These are phyloP conservation scores for Agrotis clavis DNA, from an alignment of 2,888 invertebrate genomes.

Conservation along the genomic window DNA sequence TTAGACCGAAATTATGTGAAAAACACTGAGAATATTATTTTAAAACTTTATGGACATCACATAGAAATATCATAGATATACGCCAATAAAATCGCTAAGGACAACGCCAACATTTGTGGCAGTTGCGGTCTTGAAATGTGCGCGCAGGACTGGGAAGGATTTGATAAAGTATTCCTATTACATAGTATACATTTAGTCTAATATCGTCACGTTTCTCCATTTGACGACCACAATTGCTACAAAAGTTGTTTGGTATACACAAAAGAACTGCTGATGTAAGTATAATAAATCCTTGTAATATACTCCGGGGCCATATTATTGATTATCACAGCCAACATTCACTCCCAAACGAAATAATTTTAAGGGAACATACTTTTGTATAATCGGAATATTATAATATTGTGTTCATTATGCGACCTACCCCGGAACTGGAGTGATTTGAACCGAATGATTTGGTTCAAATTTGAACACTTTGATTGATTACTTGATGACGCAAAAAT, in stretches of 20 bases:
- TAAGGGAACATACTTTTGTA: slow-evolving; percentile 15
- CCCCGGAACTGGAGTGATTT: too few relatives aligned
- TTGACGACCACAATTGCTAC: not conserved
- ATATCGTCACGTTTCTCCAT: slow-evolving; percentile 17
- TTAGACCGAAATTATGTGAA: slow-evolving; percentile 39
- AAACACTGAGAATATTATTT: not conserved
- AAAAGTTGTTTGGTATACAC: slow-evolving; percentile 13
- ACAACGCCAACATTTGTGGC: not conserved
- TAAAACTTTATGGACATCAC: slow-evolving; percentile 15
- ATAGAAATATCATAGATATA: not conserved
- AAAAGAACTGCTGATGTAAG: slow-evolving; percentile 19
- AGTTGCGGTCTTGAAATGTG: not conserved
- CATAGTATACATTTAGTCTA: not conserved
- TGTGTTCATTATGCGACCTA: not conserved
- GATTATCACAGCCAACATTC: slow-evolving; percentile 73
- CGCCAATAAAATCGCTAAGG: not conserved
- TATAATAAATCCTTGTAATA: slow-evolving; percentile 58
- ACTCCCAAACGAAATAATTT: slow-evolving; percentile 63
- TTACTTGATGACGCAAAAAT: not conserved
- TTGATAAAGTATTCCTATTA: not conserved
- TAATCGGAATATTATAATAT: slow-evolving; percentile 25
- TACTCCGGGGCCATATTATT: slow-evolving; percentile 58
- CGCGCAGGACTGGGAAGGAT: not conserved
- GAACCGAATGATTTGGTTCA: too few relatives aligned
- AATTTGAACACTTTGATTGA: too few relatives aligned